A percentile compares a stretch with the other conserved stretches of the same genome.
Conservation (phyloP, 2,113 vertebrate species). For the Condylura cristata region DNA sequence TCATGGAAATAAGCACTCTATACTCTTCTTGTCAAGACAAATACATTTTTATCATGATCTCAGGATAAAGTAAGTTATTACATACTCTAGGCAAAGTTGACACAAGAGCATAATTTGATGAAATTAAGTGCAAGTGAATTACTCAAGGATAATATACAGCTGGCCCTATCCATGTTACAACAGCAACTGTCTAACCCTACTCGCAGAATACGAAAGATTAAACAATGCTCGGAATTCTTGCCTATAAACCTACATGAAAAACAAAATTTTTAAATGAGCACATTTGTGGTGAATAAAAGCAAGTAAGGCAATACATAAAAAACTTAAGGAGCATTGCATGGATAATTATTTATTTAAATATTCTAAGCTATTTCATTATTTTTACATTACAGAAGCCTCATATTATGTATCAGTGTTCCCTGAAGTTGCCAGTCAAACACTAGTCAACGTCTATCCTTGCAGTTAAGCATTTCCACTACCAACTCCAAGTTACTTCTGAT, state of each 20-base stretch:
- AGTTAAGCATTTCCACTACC: not conserved
- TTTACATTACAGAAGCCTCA: not conserved
- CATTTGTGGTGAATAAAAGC: not conserved
- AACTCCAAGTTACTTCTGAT: not conserved
- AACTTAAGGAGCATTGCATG: too few species aligned
- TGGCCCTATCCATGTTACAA: not conserved
- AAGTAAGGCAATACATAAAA: not conserved
- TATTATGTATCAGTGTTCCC: not conserved
- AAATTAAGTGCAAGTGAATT: not conserved
- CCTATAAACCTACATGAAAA: not conserved
- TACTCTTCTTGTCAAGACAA: not conserved
- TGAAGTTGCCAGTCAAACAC: not conserved
- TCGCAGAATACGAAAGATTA: not conserved
- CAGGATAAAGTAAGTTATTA: not conserved
- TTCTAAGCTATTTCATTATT: not conserved
- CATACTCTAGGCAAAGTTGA: not conserved
- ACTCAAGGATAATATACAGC: not conserved
- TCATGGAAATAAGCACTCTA: not conserved
- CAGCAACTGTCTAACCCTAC: not conserved
- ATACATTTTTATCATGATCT: not conserved
- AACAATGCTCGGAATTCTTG: not conserved
- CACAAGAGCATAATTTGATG: not conserved
- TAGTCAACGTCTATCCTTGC: accelerated
- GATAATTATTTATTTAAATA: not conserved
- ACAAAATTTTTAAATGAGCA: not conserved